These are phyloP conservation scores for Plebejus anna DNA, from an alignment of 2,888 invertebrate species.

Conservation along the genomic window DNA sequence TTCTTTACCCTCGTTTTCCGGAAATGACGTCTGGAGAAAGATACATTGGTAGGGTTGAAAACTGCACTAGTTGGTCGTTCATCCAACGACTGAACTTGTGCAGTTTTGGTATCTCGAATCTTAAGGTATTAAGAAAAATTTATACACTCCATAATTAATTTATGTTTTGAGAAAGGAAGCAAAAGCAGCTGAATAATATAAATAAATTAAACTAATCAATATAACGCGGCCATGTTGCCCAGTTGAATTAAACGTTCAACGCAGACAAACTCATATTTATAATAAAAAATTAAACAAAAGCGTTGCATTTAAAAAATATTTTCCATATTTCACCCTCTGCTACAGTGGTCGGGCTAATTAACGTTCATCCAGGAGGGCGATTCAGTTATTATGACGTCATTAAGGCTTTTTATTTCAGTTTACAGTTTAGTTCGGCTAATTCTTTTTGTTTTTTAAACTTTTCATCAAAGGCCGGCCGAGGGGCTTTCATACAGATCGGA, in stretches of 20 bases:
- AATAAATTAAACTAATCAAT: neutral
- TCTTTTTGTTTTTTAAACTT: conserved; percentile 29
- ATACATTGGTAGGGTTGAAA: neutral
- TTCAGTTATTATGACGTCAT: conserved; percentile 46
- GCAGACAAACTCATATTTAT: conserved; percentile 20
- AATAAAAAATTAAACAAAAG: conserved; percentile 24
- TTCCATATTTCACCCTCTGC: conserved; percentile 29
- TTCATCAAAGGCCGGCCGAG: conserved; percentile 26
- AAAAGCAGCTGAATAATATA: too few relatives aligned
- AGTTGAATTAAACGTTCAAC: conserved; percentile 2
- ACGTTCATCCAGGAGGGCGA: conserved; percentile 32
- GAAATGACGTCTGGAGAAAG: neutral
- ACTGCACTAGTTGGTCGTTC: too few relatives aligned
- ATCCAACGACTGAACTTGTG: too few relatives aligned
- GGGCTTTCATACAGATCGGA: conserved; percentile 19
- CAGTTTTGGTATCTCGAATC: too few relatives aligned
- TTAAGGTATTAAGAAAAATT: too few relatives aligned
- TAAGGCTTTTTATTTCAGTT: conserved; percentile 39
- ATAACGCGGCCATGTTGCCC: neutral
- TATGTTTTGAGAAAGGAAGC: too few relatives aligned
- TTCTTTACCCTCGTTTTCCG: conserved; percentile 14
- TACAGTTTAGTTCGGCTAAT: conserved; percentile 33
- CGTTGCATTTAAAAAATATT: conserved; percentile 23
- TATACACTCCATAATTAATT: too few relatives aligned
- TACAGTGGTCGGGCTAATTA: conserved; percentile 30